Evolutionary conservation across 2,113 vertebrate genomes (phyloP).

Genomic region (Trogon surrucura): DNA sequence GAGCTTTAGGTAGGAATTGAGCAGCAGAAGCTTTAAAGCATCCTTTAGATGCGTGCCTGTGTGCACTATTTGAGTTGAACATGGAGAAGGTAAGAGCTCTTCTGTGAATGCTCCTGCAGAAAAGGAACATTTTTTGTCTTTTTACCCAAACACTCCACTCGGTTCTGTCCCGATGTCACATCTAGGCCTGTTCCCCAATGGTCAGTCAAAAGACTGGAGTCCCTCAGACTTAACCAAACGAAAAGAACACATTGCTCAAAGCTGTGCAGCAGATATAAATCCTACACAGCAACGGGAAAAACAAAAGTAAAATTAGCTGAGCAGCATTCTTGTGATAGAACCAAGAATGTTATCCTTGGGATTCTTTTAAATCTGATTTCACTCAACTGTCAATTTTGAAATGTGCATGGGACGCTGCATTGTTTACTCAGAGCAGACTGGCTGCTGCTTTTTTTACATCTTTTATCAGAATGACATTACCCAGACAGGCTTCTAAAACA

Average conservation of each 20-base stretch:
- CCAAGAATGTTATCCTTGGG: background rate
- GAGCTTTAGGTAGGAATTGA: accelerated
- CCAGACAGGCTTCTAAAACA: background rate
- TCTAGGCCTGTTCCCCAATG: background rate
- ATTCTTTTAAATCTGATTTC: background rate
- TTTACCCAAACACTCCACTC: background rate
- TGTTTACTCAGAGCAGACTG: background rate
- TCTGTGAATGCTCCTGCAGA: background rate
- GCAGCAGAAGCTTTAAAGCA: background rate
- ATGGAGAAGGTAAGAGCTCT: background rate
- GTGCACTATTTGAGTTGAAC: background rate
- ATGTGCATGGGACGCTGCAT: background rate
- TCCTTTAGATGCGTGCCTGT: background rate
- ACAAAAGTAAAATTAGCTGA: background rate
- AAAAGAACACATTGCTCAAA: background rate
- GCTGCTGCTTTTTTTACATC: background rate
- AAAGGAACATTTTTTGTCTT: background rate
- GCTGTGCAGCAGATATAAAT: background rate
- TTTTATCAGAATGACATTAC: background rate
- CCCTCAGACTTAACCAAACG: background rate
- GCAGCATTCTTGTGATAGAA: background rate
- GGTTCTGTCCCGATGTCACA: background rate
- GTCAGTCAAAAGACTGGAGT: background rate
- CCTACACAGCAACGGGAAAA: background rate
- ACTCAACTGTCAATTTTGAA: background rate